A percentile compares a stretch with the other conserved stretches of the same genome.
Evolutionary conservation across 1,140 invertebrate genomes (phyloP).

Genomic region (Condylostylus longicornis): DNA sequence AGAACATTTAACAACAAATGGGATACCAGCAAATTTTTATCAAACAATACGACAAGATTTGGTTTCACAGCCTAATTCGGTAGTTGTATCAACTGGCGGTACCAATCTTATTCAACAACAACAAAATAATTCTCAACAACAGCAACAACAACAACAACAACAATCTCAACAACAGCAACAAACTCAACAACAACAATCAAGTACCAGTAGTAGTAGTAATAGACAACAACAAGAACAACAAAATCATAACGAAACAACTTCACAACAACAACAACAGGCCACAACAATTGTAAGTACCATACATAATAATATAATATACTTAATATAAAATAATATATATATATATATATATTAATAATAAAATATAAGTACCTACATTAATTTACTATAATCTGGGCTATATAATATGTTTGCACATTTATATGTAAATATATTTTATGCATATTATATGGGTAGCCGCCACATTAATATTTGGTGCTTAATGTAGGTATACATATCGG

Average conservation of each 20-base stretch:
- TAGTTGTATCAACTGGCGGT: neutral
- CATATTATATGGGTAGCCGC: too few species aligned
- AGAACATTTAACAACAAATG: slow-evolving; percentile 28
- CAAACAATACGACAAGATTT: slow-evolving; percentile 14
- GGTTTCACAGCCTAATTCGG: slow-evolving; percentile 1
- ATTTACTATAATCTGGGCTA: too few species aligned
- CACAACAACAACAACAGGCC: neutral
- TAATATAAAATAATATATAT: too few species aligned
- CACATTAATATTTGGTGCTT: too few species aligned
- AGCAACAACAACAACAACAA: slow-evolving; percentile 9
- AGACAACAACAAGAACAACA: slow-evolving; percentile 20
- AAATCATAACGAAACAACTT: slow-evolving; percentile 12
- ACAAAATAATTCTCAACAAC: slow-evolving; percentile 10
- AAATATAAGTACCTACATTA: too few species aligned
- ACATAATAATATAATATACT: too few species aligned
- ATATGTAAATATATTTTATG: too few species aligned
- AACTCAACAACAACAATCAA: slow-evolving; percentile 11
- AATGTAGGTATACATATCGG: too few species aligned
- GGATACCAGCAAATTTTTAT: slow-evolving; percentile 20
- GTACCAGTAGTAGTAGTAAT: slow-evolving; percentile 15
- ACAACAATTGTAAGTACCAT: slow-evolving; percentile 27
- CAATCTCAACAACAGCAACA: slow-evolving; percentile 3
- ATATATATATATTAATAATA: too few species aligned
- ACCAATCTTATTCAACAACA: slow-evolving; percentile 2
- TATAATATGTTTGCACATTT: too few species aligned